These are phyloP conservation scores for Candidula unifasciata DNA, from an alignment of 2,888 invertebrate species.

Conservation along the genomic window DNA sequence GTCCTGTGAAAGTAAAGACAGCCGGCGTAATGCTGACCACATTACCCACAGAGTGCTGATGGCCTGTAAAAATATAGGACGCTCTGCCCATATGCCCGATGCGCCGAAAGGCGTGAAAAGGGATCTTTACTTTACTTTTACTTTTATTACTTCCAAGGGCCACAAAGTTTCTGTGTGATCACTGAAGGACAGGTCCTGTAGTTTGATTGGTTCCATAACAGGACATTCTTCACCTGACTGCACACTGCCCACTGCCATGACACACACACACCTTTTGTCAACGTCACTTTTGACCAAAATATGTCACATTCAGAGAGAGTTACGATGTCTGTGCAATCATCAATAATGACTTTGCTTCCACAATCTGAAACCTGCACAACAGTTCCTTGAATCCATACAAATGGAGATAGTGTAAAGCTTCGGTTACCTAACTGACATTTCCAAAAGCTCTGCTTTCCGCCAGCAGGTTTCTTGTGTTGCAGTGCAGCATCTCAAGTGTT, in stretches of 20 bases:
- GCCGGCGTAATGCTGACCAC: too few species aligned
- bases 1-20: too few species aligned
- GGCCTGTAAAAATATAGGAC: too few species aligned
- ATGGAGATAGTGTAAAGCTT: conserved; percentile 25
- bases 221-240: conserved; percentile 6
- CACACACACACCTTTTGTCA: conserved; percentile 28
- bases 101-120: too few species aligned
- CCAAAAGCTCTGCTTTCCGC: neutral
- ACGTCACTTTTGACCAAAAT: neutral
- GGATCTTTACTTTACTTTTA: too few species aligned
- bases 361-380: conserved; percentile 23
- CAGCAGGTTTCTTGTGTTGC: neutral
- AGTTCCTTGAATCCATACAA: conserved; percentile 34
- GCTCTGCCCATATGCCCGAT: too few species aligned
- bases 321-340: conserved; percentile 35
- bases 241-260: conserved; percentile 35
- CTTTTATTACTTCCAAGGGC: conserved; percentile 39
- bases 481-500: conserved; percentile 11
- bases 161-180: conserved; percentile 40
- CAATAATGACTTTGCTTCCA: conserved; percentile 13
- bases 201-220: conserved; percentile 16
- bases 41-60: too few species aligned
- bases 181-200: conserved; percentile 10
- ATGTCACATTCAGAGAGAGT: conserved; percentile 10
- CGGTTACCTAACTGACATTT: conserved; percentile 7